Base-by-base conservation (phyloP, 1,140 invertebrate genomes). In the Zaprionus capensis region DNA sequence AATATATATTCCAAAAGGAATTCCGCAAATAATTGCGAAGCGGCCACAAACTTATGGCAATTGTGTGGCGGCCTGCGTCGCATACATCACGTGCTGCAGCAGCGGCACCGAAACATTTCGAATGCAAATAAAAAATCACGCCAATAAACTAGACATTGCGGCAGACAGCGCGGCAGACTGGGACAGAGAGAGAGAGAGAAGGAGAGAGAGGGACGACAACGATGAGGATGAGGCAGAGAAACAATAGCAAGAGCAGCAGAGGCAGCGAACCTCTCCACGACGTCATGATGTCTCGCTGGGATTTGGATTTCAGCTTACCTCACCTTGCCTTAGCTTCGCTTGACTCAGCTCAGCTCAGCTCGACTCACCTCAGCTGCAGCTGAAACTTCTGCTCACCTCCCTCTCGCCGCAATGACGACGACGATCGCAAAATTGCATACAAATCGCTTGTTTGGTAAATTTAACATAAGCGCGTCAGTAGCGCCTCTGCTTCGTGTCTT, bases 271-370 rank as follows among this genome's bases (percentile, higher is more conserved):
- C 49, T 26, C 46, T 51, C 72, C 81, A 75, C 84, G 88, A 87
- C 91, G 91, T 91, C 91, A 92, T 91, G 86, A 91, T 91, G 91
- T 92, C 91, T 92, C 91, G 91, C 66, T 91, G 90, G 90, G 85
- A 86, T 82, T 90, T 90, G 78, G 85, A 90, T 84, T 90, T 90
- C 79, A 90, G 68, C 63, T 57, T 36, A 26, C 26, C 28, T 31
- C 38, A 41, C 5, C 38, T n/a, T 41, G n/a, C 38, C 41, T 36
- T n/a, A 28, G 22, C 24, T 55, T 22, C 12, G 22, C 14, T 22
- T 5, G 22, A 22, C 24, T 55, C 22, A 24, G 14, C 51, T 55
- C 12, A 24, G 24, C 51, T 22, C 51, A 26, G 11, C 12, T 20
- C 20, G 20, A 20, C 49, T 53, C 49, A 51, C 15, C 17, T n/a